A percentile compares a stretch with the other conserved stretches of the same genome.
Conservation (phyloP, 2,113 vertebrate genomes). For the Mormyrus iriodes region DNA sequence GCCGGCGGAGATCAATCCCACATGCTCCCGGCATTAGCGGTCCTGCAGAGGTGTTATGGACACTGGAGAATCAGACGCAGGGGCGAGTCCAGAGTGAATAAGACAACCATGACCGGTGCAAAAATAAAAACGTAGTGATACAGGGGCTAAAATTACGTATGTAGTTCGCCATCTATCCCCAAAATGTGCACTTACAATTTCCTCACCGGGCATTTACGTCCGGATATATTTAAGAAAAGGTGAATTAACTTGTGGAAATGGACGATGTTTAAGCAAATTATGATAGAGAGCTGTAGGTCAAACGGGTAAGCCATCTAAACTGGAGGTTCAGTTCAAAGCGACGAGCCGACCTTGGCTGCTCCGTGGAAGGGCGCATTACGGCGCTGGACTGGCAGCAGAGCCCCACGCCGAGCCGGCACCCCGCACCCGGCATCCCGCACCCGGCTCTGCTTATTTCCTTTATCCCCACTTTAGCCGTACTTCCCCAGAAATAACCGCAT, state of each 20-base stretch:
- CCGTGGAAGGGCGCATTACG: not conserved
- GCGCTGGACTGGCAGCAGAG: not conserved
- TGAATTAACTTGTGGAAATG: not conserved
- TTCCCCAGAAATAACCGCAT: not conserved
- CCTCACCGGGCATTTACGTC: not conserved
- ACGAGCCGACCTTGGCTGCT: not conserved
- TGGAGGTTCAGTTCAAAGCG: not conserved
- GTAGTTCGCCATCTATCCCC: not conserved
- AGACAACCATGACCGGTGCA: not conserved
- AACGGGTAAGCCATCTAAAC: not conserved
- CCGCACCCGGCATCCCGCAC: not conserved
- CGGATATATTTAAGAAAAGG: not conserved
- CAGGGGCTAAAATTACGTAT: not conserved
- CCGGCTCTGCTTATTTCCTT: not conserved
- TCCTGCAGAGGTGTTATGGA: not conserved
- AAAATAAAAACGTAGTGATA: not conserved
- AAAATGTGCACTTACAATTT: not conserved
- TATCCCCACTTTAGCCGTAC: not conserved
- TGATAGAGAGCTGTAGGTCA: not conserved
- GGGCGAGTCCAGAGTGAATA: not conserved
- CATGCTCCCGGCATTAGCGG: not conserved
- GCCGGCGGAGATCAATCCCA: not conserved
- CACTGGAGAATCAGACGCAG: not conserved
- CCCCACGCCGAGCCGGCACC: not conserved
- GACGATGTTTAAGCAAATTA: not conserved